Conservation (phyloP, 37 sponge, comb jelly and placozoan species). For the Diacarnus erythraeanus region DNA sequence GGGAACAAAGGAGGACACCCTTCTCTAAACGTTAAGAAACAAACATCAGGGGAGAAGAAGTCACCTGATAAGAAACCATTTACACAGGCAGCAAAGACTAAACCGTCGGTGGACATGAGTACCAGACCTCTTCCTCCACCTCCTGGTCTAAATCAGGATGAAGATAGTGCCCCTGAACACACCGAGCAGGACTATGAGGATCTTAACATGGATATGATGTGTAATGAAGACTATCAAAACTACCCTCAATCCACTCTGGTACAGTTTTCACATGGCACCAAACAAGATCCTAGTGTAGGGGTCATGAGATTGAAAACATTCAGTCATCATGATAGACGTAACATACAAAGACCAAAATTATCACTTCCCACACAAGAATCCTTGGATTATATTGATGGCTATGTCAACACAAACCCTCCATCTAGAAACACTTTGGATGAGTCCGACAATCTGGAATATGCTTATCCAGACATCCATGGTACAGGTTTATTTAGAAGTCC, state of each 20-base stretch:
- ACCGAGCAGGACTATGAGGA: slow-evolving; percentile 9
- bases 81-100: neutral
- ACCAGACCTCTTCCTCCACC: neutral
- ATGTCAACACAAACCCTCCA: slow-evolving; percentile 16
- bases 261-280: neutral
- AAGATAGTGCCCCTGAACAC: neutral
- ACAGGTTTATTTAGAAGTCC: neutral
- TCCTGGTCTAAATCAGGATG: neutral
- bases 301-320: neutral
- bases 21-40: neutral
- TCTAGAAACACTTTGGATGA: neutral
- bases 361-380: neutral
- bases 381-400: slow-evolving; percentile 27
- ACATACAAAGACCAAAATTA: neutral
- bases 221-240: neutral
- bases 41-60: neutral
- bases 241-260: neutral
- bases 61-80: neutral
- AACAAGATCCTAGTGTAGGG: neutral
- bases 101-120: neutral
- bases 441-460: slow-evolving; percentile 10
- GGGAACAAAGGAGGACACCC: no score
- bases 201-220: neutral
- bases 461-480: slow-evolving; percentile 14
- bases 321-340: neutral